Conservation (phyloP, 2,113 vertebrate genomes). For the Lasiurus borealis region DNA sequence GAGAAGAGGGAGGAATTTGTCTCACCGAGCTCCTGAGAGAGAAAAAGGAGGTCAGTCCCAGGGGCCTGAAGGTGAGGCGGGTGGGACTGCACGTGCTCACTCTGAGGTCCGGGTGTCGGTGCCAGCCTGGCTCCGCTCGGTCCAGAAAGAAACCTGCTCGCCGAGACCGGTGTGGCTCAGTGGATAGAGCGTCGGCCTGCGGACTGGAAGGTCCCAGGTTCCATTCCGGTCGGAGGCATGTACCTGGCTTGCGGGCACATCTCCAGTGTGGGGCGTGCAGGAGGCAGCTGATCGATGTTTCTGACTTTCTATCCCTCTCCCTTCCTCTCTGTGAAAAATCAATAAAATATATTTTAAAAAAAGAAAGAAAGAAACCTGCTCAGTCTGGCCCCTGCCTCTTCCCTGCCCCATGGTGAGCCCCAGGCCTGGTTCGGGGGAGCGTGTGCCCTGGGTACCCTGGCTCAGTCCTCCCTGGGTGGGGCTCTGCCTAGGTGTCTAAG, state of each 20-base stretch:
- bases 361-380: no score
- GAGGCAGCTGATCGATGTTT: no score
- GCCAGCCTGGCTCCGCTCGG: rapidly evolving
- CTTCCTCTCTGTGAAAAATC: no score
- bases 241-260: no score
- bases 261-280: no score
- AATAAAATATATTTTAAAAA: no score
- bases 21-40: background rate
- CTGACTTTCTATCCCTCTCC: no score
- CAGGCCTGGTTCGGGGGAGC: background rate
- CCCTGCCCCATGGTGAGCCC: background rate
- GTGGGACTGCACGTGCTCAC: rapidly evolving
- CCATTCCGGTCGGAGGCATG: no score
- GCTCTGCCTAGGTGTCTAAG: background rate
- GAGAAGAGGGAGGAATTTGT: background rate
- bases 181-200: no score
- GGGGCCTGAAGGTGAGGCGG: background rate
- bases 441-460: background rate
- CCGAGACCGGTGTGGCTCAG: no score
- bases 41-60: background rate
- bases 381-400: background rate
- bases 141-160: no score
- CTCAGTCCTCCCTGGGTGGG: background rate
- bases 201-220: no score
- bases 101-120: rapidly evolving